Evolutionary conservation across 2,888 invertebrate species (phyloP).

Genomic region (Nemoura dubitans): DNA sequence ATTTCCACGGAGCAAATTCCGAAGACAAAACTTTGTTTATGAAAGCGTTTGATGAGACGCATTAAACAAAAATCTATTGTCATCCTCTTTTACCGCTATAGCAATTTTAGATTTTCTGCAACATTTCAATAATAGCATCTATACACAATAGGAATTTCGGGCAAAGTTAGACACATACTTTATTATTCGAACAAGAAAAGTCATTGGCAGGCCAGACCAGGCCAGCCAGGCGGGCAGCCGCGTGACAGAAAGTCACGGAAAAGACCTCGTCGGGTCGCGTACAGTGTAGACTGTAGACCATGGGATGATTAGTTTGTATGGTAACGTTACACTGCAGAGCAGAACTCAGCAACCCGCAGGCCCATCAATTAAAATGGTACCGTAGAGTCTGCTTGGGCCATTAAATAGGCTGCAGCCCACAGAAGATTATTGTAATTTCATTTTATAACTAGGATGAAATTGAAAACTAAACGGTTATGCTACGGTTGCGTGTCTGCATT

Average conservation of each 20-base stretch:
- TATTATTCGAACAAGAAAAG: background rate
- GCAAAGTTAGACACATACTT: background rate
- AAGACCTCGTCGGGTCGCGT: background rate
- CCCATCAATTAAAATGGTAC: constrained; percentile 8
- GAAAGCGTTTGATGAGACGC: constrained; percentile 4
- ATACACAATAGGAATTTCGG: constrained; percentile 16
- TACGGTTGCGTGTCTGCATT: constrained; percentile 9
- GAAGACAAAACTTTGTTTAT: background rate
- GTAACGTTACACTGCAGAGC: background rate
- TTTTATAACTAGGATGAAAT: constrained; percentile 23
- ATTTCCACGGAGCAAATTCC: background rate
- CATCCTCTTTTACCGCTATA: constrained; percentile 7
- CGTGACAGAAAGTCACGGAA: background rate
- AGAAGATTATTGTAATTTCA: constrained; percentile 13
- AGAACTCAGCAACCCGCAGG: background rate
- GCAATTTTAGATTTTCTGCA: constrained; percentile 31
- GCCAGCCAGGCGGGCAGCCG: too few relatives aligned
- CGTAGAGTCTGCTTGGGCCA: constrained; percentile 1
- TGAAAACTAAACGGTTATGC: constrained; percentile 29
- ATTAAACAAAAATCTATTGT: constrained; percentile 25
- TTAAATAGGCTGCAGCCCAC: constrained; percentile 12
- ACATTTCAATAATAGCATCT: constrained; percentile 8
- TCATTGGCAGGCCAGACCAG: background rate
- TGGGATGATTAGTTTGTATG: background rate
- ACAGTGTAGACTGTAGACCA: background rate